These are phyloP conservation scores for Hesperophylax magnus DNA, from an alignment of 1,140 invertebrate genomes.

Conservation along the genomic window DNA sequence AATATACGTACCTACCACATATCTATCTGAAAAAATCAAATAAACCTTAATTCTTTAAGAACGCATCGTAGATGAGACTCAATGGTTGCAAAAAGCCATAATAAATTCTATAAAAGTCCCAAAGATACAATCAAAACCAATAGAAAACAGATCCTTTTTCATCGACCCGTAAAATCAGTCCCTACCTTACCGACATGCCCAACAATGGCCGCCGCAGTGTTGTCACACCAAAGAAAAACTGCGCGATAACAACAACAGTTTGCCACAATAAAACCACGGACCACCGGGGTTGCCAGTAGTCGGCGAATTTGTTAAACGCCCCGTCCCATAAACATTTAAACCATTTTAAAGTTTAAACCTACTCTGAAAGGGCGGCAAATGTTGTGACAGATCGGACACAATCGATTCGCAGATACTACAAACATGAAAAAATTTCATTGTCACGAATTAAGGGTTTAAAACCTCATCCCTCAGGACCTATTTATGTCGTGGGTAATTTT, in stretches of 20 bases:
- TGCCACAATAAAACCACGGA: background rate
- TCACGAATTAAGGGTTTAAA: slow-evolving; percentile 6
- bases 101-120: too few species aligned
- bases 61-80: too few species aligned
- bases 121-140: too few species aligned
- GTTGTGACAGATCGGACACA: slow-evolving; percentile 7
- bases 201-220: background rate
- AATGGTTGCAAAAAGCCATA: too few species aligned
- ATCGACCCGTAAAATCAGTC: background rate
- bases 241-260: background rate
- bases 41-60: too few species aligned
- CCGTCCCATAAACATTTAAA: background rate
- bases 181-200: background rate
- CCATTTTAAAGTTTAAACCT: too few species aligned
- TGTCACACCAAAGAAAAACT: background rate
- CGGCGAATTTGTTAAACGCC: slow-evolving; percentile 6
- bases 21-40: too few species aligned
- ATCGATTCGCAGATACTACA: background rate
- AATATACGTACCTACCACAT: too few species aligned
- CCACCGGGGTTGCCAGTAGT: slow-evolving; percentile 3
- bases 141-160: too few species aligned
- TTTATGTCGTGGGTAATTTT: slow-evolving; percentile 12
- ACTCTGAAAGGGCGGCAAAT: background rate
- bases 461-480: background rate
- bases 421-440: background rate